Evolutionary conservation across 1,140 invertebrate genomes (phyloP).

Genomic region (Rhizoglyphus robini): DNA sequence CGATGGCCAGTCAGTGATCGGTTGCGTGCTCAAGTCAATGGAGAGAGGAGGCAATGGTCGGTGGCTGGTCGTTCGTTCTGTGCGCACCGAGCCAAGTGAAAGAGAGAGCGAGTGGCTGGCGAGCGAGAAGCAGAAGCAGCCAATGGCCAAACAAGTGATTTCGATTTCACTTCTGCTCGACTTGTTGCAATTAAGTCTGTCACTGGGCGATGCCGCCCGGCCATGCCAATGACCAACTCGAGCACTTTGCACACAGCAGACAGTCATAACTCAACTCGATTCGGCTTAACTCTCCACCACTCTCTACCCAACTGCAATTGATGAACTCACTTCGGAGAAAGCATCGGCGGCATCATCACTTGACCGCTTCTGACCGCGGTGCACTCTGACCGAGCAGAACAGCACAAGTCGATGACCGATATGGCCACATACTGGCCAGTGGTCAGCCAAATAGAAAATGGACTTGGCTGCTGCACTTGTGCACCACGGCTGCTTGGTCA

Average conservation of each 20-base stretch:
- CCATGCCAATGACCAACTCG: not conserved
- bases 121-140: not conserved
- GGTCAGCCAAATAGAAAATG: too few relatives aligned
- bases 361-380: too few relatives aligned
- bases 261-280: too few relatives aligned
- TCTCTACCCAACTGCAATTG: not conserved
- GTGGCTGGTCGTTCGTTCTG: not conserved
- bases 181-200: constrained; percentile 3
- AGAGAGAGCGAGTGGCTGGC: not conserved
- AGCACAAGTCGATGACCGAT: not conserved
- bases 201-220: constrained; percentile 6
- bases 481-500: too few relatives aligned
- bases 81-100: not conserved
- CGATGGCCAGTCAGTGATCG: not conserved
- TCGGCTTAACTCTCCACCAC: not conserved
- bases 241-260: not conserved
- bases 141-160: not conserved
- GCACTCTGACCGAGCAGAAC: too few relatives aligned
- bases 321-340: not conserved
- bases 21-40: not conserved
- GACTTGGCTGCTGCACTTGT: too few relatives aligned
- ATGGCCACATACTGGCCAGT: too few relatives aligned
- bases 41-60: not conserved
- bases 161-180: not conserved
- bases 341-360: not conserved